A percentile compares a stretch with the other conserved stretches of the same genome.
phyloP scores from a whole-genome alignment of 1,140 invertebrate species.

The Atta texana region DNA sequence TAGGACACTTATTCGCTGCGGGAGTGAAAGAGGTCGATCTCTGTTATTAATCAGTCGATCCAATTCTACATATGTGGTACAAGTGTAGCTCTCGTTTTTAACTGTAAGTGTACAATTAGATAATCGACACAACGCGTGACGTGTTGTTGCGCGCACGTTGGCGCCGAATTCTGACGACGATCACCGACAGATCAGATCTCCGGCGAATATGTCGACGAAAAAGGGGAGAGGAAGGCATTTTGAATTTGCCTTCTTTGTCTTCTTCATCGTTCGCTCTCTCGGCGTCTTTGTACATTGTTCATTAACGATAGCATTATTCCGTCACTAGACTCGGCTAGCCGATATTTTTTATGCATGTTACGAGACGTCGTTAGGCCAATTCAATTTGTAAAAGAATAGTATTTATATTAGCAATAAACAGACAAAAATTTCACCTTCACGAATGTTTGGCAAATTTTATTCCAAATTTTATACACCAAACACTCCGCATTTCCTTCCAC shows the following conservation, averaged over 20 bases:
- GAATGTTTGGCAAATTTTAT: not conserved
- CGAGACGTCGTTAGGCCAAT: slow-evolving; percentile 70
- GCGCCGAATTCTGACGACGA: slow-evolving; percentile 29
- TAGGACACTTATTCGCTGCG: not conserved
- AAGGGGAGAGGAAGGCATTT: not conserved
- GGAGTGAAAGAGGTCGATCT: not conserved
- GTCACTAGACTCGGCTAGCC: slow-evolving; percentile 70
- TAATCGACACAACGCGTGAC: slow-evolving; percentile 20
- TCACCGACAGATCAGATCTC: slow-evolving; percentile 13
- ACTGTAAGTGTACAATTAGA: slow-evolving; percentile 49
- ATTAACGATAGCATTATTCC: slow-evolving; percentile 61
- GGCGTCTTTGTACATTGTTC: slow-evolving; percentile 60
- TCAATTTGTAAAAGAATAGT: slow-evolving; percentile 81
- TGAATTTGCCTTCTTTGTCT: not conserved
- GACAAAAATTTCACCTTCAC: slow-evolving; percentile 45
- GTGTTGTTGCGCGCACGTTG: slow-evolving; percentile 9
- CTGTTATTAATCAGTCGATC: slow-evolving; percentile 26
- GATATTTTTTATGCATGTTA: slow-evolving; percentile 77
- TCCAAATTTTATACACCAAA: not conserved
- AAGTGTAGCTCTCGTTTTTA: slow-evolving; percentile 47
- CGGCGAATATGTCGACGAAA: not conserved
- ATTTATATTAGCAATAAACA: slow-evolving; percentile 84
- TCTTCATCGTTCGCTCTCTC: slow-evolving; percentile 1
- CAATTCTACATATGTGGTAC: slow-evolving; percentile 24
- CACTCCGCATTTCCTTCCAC: too few relatives aligned